A percentile compares a stretch with the other conserved stretches of the same genome.
Conservation (phyloP, 2,113 vertebrate genomes). For the Stegostoma tigrinum region DNA sequence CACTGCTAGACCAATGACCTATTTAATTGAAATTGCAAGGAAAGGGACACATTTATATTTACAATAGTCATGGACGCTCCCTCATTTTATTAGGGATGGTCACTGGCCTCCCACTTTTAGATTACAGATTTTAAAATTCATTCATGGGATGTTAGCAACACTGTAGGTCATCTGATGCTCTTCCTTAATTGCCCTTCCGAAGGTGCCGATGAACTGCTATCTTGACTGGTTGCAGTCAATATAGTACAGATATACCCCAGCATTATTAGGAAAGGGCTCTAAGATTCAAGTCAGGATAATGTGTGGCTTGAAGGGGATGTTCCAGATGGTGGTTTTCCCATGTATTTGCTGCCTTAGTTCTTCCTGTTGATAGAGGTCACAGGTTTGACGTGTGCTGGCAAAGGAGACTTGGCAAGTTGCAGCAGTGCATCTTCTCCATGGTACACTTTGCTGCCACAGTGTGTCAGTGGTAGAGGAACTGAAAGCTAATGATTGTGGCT, state of each 20-base stretch:
- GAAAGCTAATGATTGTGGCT: background rate
- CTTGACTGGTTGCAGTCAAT: background rate
- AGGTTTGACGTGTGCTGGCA: background rate
- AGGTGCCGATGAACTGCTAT: background rate
- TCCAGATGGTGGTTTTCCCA: background rate
- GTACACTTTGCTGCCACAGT: background rate
- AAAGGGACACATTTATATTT: background rate
- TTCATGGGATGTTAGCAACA: background rate
- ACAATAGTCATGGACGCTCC: background rate
- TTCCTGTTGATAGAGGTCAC: background rate
- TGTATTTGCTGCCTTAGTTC: background rate
- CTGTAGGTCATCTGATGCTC: background rate
- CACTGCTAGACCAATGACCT: background rate
- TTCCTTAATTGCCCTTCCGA: background rate
- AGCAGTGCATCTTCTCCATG: background rate
- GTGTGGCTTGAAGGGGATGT: background rate
- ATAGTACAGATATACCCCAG: background rate
- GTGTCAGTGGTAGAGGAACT: background rate
- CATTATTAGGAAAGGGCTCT: too few species aligned
- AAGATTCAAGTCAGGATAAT: background rate
- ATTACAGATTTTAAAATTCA: background rate
- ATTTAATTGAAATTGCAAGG: background rate
- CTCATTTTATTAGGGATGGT: background rate
- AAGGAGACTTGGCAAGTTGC: background rate
- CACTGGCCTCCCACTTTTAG: background rate